A percentile compares a stretch with the other conserved stretches of the same genome.
phyloP scores from a whole-genome alignment of 2,113 vertebrate genomes.

The Actenoides hombroni region DNA sequence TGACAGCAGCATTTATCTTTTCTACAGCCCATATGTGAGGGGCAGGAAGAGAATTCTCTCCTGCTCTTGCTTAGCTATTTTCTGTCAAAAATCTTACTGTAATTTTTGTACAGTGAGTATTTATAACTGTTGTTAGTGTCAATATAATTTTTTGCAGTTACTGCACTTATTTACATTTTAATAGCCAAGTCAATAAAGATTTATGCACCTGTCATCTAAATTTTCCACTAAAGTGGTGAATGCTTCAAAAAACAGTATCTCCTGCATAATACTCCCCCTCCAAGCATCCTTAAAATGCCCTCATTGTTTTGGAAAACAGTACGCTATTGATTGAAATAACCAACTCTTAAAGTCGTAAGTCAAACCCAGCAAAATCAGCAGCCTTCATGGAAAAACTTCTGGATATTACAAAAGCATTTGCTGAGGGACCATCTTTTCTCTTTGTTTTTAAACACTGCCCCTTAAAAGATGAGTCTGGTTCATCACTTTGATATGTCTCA shows the following conservation, averaged over 20 bases:
- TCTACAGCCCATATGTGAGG: background rate
- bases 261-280: background rate
- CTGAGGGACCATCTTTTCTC: background rate
- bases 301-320: background rate
- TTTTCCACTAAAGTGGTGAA: slow-evolving; percentile 33
- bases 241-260: background rate
- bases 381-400: background rate
- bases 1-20: slow-evolving; percentile 21
- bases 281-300: background rate
- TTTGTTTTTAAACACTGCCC: background rate
- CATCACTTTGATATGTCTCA: background rate
- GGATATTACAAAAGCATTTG: background rate
- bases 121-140: slow-evolving; percentile 41
- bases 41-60: slow-evolving; percentile 2
- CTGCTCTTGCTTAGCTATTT: slow-evolving; percentile 13
- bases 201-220: slow-evolving; percentile 39
- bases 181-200: slow-evolving; percentile 62
- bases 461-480: background rate
- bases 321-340: background rate
- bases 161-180: slow-evolving; percentile 58
- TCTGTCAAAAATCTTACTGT: slow-evolving; percentile 19
- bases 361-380: background rate
- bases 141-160: slow-evolving; percentile 47
- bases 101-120: slow-evolving; percentile 53
- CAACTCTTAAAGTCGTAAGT: background rate